A percentile compares a stretch with the other conserved stretches of the same genome.
phyloP scores from a whole-genome alignment of 2,888 invertebrate genomes.

The Cheilosia impressa region DNA sequence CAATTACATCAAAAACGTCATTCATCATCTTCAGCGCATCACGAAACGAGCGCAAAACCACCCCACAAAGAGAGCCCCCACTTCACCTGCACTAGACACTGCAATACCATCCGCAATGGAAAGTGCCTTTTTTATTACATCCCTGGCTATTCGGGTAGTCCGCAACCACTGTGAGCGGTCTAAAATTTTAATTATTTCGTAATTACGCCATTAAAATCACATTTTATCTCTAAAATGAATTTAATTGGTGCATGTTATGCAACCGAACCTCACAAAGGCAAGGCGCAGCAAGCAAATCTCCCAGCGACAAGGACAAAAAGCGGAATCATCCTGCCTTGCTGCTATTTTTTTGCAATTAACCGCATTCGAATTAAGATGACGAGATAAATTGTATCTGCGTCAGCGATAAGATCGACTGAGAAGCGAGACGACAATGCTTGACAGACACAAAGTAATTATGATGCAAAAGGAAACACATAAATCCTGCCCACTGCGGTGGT shows the following conservation, averaged over 20 bases:
- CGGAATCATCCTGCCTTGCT: background rate
- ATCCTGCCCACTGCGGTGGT: constrained; percentile 13
- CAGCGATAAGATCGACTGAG: constrained; percentile 14
- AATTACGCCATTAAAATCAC: constrained; percentile 72
- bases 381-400: constrained; percentile 54
- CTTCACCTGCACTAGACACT: constrained; percentile 4
- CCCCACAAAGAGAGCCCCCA: background rate
- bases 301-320: background rate
- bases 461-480: constrained; percentile 29
- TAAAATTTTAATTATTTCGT: constrained; percentile 64
- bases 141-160: constrained; percentile 11
- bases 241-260: constrained; percentile 65
- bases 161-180: constrained; percentile 19
- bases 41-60: background rate
- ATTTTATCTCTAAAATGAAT: constrained; percentile 70
- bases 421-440: constrained; percentile 28
- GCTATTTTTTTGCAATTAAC: constrained; percentile 57
- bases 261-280: constrained; percentile 35
- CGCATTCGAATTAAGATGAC: constrained; percentile 64
- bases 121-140: background rate
- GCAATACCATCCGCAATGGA: background rate
- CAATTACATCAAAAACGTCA: too few relatives aligned
- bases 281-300: constrained; percentile 6
- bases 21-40: too few relatives aligned
- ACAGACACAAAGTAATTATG: constrained; percentile 53